Percentiles rank a stretch among this genome's conserved stretches.
phyloP scores from a whole-genome alignment of 2,888 invertebrate genomes.

The Acrocera orbiculus region DNA sequence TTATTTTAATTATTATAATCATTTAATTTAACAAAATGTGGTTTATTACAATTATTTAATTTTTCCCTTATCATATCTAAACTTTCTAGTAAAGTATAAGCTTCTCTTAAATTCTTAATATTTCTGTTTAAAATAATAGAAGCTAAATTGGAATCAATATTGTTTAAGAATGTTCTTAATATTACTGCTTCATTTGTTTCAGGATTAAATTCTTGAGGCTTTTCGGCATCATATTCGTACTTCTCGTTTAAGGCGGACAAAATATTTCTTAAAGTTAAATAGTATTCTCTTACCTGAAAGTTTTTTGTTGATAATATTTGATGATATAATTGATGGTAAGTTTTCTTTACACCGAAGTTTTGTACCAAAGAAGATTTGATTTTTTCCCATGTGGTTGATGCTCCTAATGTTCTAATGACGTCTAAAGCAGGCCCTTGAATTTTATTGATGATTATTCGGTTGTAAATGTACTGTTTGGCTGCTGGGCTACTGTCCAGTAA shows the following conservation, averaged over 20 bases:
- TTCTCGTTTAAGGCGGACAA: constrained; percentile 12
- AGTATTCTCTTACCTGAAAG: constrained; percentile 10
- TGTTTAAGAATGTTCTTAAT: constrained; percentile 13
- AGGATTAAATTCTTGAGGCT: constrained; percentile 12
- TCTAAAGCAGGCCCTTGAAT: constrained; percentile 13
- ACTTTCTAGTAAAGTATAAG: constrained; percentile 5
- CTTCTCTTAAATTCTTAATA: constrained; percentile 5
- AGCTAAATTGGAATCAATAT: constrained; percentile 11
- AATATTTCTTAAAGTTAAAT: constrained; percentile 8
- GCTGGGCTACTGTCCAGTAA: background rate
- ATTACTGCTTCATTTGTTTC: constrained; percentile 11
- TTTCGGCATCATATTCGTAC: constrained; percentile 11
- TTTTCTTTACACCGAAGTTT: constrained; percentile 12
- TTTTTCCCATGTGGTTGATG: constrained; percentile 8
- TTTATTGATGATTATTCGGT: constrained; percentile 12
- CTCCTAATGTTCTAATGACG: constrained; percentile 9
- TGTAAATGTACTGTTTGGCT: constrained; percentile 9
- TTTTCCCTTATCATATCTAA: constrained; percentile 9
- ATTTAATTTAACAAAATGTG: too few species aligned
- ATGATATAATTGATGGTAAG: constrained; percentile 9
- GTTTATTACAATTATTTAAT: constrained; percentile 6
- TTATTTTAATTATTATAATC: background rate
- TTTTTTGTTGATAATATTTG: constrained; percentile 6
- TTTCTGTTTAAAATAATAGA: constrained; percentile 8
- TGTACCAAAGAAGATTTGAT: constrained; percentile 7